These are phyloP conservation scores for Elaphurus davidianus DNA, from an alignment of 2,113 vertebrate species.

Conservation along the genomic window DNA sequence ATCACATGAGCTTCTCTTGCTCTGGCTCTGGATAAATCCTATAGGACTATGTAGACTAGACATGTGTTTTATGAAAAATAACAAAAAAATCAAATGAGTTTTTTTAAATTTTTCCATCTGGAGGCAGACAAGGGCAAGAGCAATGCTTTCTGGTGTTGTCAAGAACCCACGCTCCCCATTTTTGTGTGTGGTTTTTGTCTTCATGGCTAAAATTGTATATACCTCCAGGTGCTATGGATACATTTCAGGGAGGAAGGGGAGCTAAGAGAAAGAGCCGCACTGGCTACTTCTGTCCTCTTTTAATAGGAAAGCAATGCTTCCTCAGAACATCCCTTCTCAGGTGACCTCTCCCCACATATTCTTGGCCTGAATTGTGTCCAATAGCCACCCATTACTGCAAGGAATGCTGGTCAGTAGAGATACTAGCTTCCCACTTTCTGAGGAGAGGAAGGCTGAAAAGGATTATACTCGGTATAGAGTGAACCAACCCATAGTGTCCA, in stretches of 20 bases:
- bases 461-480: rapidly evolving
- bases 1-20: background rate
- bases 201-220: background rate
- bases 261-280: background rate
- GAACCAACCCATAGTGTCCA: background rate
- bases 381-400: background rate
- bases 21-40: background rate
- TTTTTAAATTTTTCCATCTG: background rate
- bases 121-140: background rate
- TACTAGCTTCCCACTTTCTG: background rate
- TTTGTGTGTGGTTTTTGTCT: background rate
- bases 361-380: background rate
- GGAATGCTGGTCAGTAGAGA: background rate
- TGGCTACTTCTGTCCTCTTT: background rate
- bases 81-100: background rate
- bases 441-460: background rate
- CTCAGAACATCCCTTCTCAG: background rate
- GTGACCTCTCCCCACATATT: background rate
- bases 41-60: background rate
- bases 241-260: background rate
- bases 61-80: background rate
- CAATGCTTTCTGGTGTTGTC: background rate
- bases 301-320: background rate
- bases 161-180: background rate
- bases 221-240: background rate